Evolutionary conservation across 2,888 invertebrate genomes (phyloP).

Genomic region (Ophonus ardosiacus): DNA sequence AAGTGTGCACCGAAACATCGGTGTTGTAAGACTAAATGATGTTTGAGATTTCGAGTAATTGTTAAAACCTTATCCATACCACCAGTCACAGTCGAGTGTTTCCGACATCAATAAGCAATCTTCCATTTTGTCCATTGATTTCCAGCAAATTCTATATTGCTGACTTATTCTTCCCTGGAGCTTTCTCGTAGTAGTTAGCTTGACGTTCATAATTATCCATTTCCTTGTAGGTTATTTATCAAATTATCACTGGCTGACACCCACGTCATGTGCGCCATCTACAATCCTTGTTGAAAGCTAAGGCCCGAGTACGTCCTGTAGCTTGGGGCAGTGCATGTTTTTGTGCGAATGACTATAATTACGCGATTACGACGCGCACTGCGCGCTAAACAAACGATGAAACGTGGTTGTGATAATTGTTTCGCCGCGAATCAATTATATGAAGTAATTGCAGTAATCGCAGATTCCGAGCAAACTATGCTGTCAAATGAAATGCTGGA

Average conservation of each 20-base stretch:
- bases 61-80: no score
- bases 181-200: not conserved
- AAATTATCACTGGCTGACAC: constrained; percentile 52
- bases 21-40: no score
- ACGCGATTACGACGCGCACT: constrained; percentile 32
- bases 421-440: constrained; percentile 56
- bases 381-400: constrained; percentile 46
- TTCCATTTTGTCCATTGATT: no score
- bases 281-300: not conserved
- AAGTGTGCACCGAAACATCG: no score
- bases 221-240: constrained; percentile 43
- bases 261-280: constrained; percentile 43
- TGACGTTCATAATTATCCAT: constrained; percentile 56
- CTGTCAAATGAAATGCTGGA: constrained; percentile 24
- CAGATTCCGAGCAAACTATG: constrained; percentile 50
- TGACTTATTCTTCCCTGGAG: no score
- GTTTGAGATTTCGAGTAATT: no score
- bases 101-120: no score
- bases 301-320: not conserved
- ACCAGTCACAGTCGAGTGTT: no score
- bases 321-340: constrained; percentile 45
- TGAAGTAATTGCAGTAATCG: constrained; percentile 52
- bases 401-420: constrained; percentile 50
- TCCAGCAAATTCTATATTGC: no score
- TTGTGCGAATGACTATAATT: constrained; percentile 54